Conservation (phyloP, 2,888 invertebrate species). For the Oscheius sp. region DNA sequence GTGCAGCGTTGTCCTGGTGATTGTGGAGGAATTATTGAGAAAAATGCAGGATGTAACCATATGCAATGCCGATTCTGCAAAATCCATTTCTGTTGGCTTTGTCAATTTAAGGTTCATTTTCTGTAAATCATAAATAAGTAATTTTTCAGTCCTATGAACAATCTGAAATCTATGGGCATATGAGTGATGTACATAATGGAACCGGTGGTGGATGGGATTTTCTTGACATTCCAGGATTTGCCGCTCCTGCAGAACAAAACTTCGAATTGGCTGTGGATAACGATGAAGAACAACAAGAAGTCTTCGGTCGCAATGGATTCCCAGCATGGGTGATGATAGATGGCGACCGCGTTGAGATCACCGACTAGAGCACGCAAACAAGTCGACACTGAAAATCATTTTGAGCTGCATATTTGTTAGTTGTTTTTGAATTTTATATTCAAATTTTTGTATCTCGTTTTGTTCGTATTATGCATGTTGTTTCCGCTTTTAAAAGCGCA, state of each 20-base stretch:
- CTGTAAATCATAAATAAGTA: not conserved
- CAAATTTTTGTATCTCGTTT: no score
- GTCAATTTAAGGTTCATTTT: constrained; percentile 11
- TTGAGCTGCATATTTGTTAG: no score
- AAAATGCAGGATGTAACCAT: constrained; percentile 17
- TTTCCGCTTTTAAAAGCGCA: no score
- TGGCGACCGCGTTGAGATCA: not conserved
- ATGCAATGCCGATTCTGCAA: constrained; percentile 5
- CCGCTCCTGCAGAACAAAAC: not conserved
- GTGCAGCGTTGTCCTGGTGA: constrained; percentile 1
- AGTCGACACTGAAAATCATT: no score
- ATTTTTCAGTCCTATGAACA: not conserved
- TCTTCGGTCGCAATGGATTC: not conserved
- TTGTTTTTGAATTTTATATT: no score
- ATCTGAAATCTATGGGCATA: constrained; percentile 1
- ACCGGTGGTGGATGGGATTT: constrained; percentile 5
- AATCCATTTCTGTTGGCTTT: constrained; percentile 22
- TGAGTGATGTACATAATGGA: not conserved
- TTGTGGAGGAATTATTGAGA: constrained; percentile 17
- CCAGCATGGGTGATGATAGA: not conserved
- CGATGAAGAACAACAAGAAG: not conserved
- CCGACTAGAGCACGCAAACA: no score
- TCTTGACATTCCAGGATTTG: not conserved
- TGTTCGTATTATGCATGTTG: no score
- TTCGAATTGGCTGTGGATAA: not conserved